Evolutionary conservation across 2,113 vertebrate species (phyloP).

Genomic region (Seriola quinqueradiata): DNA sequence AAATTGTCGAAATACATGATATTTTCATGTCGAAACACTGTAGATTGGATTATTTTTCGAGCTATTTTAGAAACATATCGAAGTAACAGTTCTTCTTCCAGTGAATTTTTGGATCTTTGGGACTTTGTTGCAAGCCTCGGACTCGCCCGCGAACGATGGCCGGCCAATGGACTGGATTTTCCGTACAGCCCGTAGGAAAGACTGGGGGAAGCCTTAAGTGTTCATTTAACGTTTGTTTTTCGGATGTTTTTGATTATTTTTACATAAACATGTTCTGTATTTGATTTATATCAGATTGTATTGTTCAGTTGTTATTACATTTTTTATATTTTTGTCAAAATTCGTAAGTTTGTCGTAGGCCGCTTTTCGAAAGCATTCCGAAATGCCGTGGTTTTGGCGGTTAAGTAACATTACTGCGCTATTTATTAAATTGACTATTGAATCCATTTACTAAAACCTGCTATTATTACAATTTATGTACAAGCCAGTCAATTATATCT

Average conservation of each 20-base stretch:
- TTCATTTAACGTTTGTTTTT: slow-evolving; percentile 20
- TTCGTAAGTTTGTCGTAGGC: slow-evolving; percentile 38
- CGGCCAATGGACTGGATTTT: slow-evolving; percentile 45
- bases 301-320: neutral
- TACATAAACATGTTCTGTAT: neutral
- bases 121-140: slow-evolving; percentile 80
- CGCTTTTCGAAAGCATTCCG: slow-evolving; percentile 44
- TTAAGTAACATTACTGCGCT: neutral
- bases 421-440: neutral
- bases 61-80: slow-evolving; percentile 4
- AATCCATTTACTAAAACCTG: neutral
- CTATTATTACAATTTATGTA: neutral
- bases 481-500: neutral
- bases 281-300: rapidly evolving
- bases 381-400: slow-evolving; percentile 57
- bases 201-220: slow-evolving; percentile 77
- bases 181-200: slow-evolving; percentile 74
- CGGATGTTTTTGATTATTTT: neutral
- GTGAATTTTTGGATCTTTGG: slow-evolving; percentile 70
- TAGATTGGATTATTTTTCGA: slow-evolving; percentile 41
- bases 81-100: slow-evolving; percentile 9
- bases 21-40: slow-evolving; percentile 40
- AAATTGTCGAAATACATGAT: slow-evolving; percentile 43
- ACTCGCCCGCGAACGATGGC: slow-evolving; percentile 68
- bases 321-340: slow-evolving; percentile 32